Conservation (phyloP, 64 coral and sea anemone species). For the Pocillopora damicornis region DNA sequence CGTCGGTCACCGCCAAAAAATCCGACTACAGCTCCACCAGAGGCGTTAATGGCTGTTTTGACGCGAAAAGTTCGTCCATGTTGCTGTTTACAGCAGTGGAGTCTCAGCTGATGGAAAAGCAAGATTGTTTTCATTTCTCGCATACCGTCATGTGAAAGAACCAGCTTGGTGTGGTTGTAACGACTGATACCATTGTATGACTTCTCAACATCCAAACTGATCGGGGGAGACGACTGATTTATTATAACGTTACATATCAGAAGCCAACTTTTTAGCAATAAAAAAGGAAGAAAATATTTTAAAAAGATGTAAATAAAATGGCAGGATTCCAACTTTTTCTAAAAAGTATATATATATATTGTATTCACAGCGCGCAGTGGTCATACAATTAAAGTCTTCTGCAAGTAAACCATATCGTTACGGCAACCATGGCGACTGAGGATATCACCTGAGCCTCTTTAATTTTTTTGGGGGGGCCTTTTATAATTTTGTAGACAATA, state of each 20-base stretch:
- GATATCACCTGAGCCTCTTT: too few relatives aligned
- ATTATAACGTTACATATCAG: background rate
- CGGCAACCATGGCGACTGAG: too few relatives aligned
- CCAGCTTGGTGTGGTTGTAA: background rate
- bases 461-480: too few relatives aligned
- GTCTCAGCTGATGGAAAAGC: background rate
- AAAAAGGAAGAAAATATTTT: too few relatives aligned
- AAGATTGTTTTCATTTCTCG: background rate
- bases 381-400: too few relatives aligned
- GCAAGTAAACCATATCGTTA: too few relatives aligned
- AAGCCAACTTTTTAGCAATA: background rate
- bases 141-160: background rate
- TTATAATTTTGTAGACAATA: too few relatives aligned
- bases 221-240: background rate
- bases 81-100: conserved; percentile 1
- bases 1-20: background rate
- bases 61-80: conserved; percentile 14
- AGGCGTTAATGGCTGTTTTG: background rate
- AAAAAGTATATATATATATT: too few relatives aligned
- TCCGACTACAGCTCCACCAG: background rate
- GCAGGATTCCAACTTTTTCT: too few relatives aligned
- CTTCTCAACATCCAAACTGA: background rate
- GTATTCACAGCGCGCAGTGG: too few relatives aligned
- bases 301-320: too few relatives aligned
- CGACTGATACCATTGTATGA: background rate